These are phyloP conservation scores for Plectus sambesii DNA, from an alignment of 1,140 invertebrate genomes.

Conservation along the genomic window DNA sequence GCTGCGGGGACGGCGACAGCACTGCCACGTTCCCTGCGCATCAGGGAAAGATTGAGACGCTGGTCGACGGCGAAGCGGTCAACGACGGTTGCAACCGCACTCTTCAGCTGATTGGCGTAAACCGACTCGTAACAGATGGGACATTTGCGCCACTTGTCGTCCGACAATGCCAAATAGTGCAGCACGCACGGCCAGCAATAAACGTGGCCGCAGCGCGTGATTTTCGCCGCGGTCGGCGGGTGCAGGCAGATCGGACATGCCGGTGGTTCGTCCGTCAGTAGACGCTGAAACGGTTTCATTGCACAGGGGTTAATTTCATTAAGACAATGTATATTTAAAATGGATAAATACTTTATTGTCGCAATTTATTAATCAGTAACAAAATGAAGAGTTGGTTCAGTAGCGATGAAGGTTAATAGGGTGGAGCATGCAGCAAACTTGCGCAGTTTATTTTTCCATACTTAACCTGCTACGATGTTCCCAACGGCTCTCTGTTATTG, in stretches of 20 bases:
- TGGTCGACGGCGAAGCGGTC: constrained; percentile 59
- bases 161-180: constrained; percentile 72
- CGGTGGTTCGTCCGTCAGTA: constrained; percentile 54
- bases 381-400: too few relatives aligned
- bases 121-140: constrained; percentile 74
- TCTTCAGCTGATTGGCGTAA: constrained; percentile 66
- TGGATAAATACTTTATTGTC: too few relatives aligned
- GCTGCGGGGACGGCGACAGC: constrained; percentile 60
- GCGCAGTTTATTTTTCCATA: too few relatives aligned
- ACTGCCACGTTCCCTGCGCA: constrained; percentile 68
- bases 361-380: too few relatives aligned
- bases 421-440: too few relatives aligned
- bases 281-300: constrained; percentile 43
- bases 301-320: too few relatives aligned
- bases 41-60: constrained; percentile 66
- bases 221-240: constrained; percentile 68
- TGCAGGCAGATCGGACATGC: constrained; percentile 82
- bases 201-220: constrained; percentile 84
- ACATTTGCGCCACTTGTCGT: constrained; percentile 65
- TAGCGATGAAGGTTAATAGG: too few relatives aligned
- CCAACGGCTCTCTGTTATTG: not conserved
- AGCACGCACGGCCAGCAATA: constrained; percentile 90
- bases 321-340: too few relatives aligned
- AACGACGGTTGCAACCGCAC: constrained; percentile 56
- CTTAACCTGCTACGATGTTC: too few relatives aligned